Base-by-base conservation (phyloP, 2,888 invertebrate genomes). In the Automeris io region DNA sequence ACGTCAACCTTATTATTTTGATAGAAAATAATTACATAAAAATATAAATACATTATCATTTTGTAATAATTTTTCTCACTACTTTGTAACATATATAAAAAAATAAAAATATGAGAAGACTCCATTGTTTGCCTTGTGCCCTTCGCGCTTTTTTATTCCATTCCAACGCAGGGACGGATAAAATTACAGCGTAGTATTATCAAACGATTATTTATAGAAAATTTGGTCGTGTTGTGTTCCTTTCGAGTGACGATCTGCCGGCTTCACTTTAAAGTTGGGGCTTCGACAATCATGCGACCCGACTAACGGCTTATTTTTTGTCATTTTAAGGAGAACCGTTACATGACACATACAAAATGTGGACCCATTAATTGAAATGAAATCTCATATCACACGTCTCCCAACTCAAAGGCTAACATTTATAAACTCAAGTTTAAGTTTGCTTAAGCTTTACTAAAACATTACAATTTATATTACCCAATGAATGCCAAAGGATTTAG, bases 191-290 rank as follows among this genome's bases (percentile, higher is more conserved):
- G 59, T 61, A 57, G 70, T 69, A 79, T 83, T 83, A 83, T 85
- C 64, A 74, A 65, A 65, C 77, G 81, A 82, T 82, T 83, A 85
- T 83, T 85, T 83, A 81, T 85, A 83, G 80, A 83, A 80, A 81
- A 81, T 79, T 83, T 76, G 70, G 75, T 61, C 65, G 69, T 78
- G 80, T 85, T 83, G 81, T 83, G 69, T 64, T 62, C 69, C 69
- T 73, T 75, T 72, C 69, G 73, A 75, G 65, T 61, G 54, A 62
- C 58, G 54, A 54, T 43, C 54, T 54, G 55, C 61, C 61, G 57
- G 63, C 68, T 65, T 70, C 57, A 56, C 66, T 70, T 74, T 66
- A 69, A 74, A 66, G 65, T 66, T 64, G 58, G 56, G 58, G 47
- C 55, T 48, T 53, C 57, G 48, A 60, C 58, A 49, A 39, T 16